Evolutionary conservation across 2,888 invertebrate species (phyloP).

Genomic region (Latheticus oryzae): DNA sequence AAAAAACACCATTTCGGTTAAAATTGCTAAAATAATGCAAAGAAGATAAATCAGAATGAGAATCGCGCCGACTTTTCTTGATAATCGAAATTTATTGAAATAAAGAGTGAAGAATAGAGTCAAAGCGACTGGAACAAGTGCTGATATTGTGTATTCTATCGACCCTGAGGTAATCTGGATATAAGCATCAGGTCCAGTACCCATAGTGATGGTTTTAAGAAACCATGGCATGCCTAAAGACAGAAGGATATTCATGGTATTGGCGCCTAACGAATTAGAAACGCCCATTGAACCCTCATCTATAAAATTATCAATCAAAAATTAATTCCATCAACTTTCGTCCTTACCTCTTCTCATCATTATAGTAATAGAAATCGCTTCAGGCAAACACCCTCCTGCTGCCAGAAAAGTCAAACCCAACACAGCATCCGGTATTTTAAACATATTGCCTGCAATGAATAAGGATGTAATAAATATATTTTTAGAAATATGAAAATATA

Average conservation of each 20-base stretch:
- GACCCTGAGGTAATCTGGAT: slow-evolving; percentile 82
- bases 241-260: slow-evolving; percentile 85
- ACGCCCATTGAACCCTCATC: slow-evolving; percentile 89
- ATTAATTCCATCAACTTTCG: slow-evolving; percentile 1
- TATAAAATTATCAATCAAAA: slow-evolving; percentile 64
- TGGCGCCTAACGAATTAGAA: slow-evolving; percentile 87
- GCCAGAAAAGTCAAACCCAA: slow-evolving; percentile 94
- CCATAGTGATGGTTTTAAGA: slow-evolving; percentile 74
- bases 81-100: slow-evolving; percentile 77
- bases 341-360: slow-evolving; percentile 83
- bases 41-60: slow-evolving; percentile 75
- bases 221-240: slow-evolving; percentile 90
- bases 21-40: slow-evolving; percentile 81
- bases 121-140: slow-evolving; percentile 79
- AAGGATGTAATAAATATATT: slow-evolving; percentile 26
- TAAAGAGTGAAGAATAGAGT: slow-evolving; percentile 77
- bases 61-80: slow-evolving; percentile 75
- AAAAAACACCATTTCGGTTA: slow-evolving; percentile 75
- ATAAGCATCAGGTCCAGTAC: slow-evolving; percentile 62
- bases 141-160: slow-evolving; percentile 84
- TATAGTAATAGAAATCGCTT: slow-evolving; percentile 83
- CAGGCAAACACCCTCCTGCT: slow-evolving; percentile 91
- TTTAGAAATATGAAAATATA: no score
- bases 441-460: slow-evolving; percentile 72
- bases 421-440: slow-evolving; percentile 86